Evolutionary conservation across 2,113 vertebrate genomes (phyloP).

Genomic region (Cololabis saira): DNA sequence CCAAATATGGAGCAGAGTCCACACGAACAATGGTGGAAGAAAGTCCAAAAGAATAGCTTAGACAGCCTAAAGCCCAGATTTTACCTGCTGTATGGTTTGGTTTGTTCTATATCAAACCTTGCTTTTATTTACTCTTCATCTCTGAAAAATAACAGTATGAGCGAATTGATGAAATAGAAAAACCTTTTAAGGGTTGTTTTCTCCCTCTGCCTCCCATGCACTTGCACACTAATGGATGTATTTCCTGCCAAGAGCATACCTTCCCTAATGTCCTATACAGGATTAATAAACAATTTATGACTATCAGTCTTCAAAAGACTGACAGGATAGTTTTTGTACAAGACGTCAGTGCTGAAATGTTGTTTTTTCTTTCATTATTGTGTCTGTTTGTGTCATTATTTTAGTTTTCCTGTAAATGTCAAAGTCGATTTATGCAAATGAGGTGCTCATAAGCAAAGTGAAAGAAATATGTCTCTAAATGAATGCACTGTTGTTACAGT

Average conservation of each 20-base stretch:
- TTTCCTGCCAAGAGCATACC: constrained; percentile 65
- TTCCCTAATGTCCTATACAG: constrained; percentile 53
- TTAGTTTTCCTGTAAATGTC: not conserved
- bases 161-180: constrained; percentile 66
- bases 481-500: not conserved
- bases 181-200: constrained; percentile 65
- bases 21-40: constrained; percentile 26
- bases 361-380: not conserved
- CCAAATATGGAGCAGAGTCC: constrained; percentile 26
- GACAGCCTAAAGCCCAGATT: not conserved
- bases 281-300: constrained; percentile 68
- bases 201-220: constrained; percentile 34
- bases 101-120: constrained; percentile 21
- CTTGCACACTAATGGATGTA: constrained; percentile 70
- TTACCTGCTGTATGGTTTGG: constrained; percentile 20
- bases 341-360: constrained; percentile 19
- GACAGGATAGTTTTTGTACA: constrained; percentile 22
- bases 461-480: constrained; percentile 4
- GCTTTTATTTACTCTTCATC: constrained; percentile 6
- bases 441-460: constrained; percentile 7
- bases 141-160: constrained; percentile 36
- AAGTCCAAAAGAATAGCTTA: constrained; percentile 8
- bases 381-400: not conserved
- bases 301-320: constrained; percentile 46
- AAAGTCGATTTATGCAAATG: constrained; percentile 1